Percentiles rank a stretch among this genome's conserved stretches.
Conservation (phyloP, 2,113 vertebrate species). For the Psittacula cyanocephala region DNA sequence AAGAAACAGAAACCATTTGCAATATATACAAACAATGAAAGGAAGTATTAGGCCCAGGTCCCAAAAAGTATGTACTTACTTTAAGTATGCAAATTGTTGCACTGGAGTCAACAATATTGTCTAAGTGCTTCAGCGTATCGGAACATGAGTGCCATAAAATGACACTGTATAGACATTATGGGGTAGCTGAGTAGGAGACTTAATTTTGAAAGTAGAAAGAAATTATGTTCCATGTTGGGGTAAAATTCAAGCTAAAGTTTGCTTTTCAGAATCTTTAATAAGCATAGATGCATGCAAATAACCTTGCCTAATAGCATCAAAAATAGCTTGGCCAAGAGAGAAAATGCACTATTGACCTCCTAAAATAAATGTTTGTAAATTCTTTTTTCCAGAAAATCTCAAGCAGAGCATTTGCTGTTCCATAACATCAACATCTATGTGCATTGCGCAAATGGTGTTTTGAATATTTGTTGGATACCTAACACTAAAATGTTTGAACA, state of each 20-base stretch:
- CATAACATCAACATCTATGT: slow-evolving; percentile 59
- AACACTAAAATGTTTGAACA: slow-evolving; percentile 23
- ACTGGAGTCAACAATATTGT: not conserved
- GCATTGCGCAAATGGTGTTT: slow-evolving; percentile 27
- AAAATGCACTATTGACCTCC: slow-evolving; percentile 46
- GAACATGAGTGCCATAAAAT: not conserved
- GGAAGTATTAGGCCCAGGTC: slow-evolving; percentile 31
- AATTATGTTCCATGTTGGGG: not conserved
- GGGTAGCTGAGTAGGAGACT: not conserved
- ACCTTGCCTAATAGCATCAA: not conserved
- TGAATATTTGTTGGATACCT: slow-evolving; percentile 34
- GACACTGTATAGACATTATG: not conserved
- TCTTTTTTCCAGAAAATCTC: slow-evolving; percentile 53
- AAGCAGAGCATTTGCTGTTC: not conserved
- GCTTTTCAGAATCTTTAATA: not conserved
- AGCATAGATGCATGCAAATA: not conserved
- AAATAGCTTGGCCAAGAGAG: slow-evolving; percentile 39
- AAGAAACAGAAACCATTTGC: slow-evolving; percentile 48
- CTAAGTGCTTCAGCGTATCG: not conserved
- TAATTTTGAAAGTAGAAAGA: not conserved
- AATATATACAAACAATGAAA: slow-evolving; percentile 16
- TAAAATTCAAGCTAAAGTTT: slow-evolving; percentile 10
- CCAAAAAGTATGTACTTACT: slow-evolving; percentile 22
- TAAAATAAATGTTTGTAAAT: slow-evolving; percentile 76
- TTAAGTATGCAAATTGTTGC: slow-evolving; percentile 32